A percentile compares a stretch with the other conserved stretches of the same genome.
phyloP scores from a whole-genome alignment of 2,888 invertebrate species.

The Ormyrus rosae region DNA sequence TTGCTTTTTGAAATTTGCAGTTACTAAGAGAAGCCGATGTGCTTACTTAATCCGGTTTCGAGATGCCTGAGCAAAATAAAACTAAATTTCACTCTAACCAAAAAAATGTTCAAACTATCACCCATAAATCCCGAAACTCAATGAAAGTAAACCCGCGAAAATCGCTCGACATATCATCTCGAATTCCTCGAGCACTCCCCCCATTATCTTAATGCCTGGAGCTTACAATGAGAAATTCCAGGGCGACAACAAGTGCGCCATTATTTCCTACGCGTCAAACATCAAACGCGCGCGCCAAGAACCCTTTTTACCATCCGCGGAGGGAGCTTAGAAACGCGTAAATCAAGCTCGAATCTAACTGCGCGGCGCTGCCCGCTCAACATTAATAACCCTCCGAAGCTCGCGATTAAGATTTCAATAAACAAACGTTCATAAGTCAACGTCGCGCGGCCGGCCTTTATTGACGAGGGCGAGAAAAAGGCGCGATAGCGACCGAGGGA shows the following conservation, averaged over 20 bases:
- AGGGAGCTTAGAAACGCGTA: constrained; percentile 8
- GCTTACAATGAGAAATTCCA: not conserved
- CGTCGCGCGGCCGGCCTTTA: constrained; percentile 8
- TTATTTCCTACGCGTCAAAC: not conserved
- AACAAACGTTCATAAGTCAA: constrained; percentile 43
- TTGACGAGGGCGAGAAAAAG: not conserved
- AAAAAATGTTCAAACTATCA: not conserved
- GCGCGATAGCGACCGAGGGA: no score
- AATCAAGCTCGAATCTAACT: constrained; percentile 28
- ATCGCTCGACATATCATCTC: no score
- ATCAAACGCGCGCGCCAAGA: not conserved
- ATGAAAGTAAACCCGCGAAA: no score
- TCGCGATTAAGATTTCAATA: constrained; percentile 51
- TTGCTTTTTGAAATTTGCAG: no score
- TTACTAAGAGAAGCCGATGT: no score
- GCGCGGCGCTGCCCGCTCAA: not conserved
- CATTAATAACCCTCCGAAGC: constrained; percentile 26
- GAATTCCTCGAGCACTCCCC: no score
- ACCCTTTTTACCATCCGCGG: not conserved
- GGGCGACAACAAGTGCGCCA: constrained; percentile 2
- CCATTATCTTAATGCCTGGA: no score
- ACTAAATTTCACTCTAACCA: not conserved
- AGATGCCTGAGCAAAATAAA: no score
- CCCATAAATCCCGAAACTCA: no score
- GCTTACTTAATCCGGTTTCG: no score